Evolutionary conservation across 1,140 invertebrate genomes (phyloP).

Genomic region (Drosophila auraria): DNA sequence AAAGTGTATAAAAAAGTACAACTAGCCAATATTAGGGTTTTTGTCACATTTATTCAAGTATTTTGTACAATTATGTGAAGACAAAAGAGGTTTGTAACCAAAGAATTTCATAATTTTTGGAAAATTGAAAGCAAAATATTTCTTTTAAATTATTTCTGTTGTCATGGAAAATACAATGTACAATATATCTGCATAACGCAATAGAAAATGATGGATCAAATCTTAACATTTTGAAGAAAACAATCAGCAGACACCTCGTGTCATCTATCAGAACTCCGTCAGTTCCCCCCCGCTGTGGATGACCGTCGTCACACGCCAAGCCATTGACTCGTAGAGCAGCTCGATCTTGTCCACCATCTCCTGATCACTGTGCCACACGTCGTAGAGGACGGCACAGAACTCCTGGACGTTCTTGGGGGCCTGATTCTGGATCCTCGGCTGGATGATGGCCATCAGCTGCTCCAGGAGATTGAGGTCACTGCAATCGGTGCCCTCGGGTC

Average conservation of each 20-base stretch:
- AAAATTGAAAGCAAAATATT: not conserved
- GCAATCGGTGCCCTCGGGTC: slow-evolving; percentile 46
- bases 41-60: slow-evolving; percentile 9
- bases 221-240: slow-evolving; percentile 16
- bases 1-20: not conserved
- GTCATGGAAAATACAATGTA: slow-evolving; percentile 11
- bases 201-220: slow-evolving; percentile 2
- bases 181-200: slow-evolving; percentile 5
- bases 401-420: slow-evolving; percentile 57
- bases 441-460: slow-evolving; percentile 64
- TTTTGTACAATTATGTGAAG: not conserved
- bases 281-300: slow-evolving; percentile 50
- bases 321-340: slow-evolving; percentile 62
- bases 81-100: slow-evolving; percentile 7
- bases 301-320: slow-evolving; percentile 56
- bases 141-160: not conserved
- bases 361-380: slow-evolving; percentile 69
- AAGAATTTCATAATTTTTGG: not conserved
- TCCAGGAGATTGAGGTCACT: slow-evolving; percentile 64
- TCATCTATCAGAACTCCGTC: slow-evolving; percentile 32
- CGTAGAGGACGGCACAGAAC: slow-evolving; percentile 56
- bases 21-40: not conserved
- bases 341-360: slow-evolving; percentile 64
- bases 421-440: slow-evolving; percentile 54
- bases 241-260: not conserved